Percentiles rank a stretch among this genome's conserved stretches.
Evolutionary conservation across 2,113 vertebrate species (phyloP).

Genomic region (Oryzias woworae): DNA sequence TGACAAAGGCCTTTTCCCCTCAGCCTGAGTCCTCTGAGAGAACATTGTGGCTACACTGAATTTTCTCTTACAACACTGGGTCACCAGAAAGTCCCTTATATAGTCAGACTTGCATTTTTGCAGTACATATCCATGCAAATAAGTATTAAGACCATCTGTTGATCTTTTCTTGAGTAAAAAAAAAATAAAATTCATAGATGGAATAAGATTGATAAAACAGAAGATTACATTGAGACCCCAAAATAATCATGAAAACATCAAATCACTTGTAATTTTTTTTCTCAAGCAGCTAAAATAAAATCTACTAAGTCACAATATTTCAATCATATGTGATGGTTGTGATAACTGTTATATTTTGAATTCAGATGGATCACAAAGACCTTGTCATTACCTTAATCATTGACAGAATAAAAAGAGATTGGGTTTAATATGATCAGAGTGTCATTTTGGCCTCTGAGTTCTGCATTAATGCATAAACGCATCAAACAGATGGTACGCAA

Average conservation of each 20-base stretch:
- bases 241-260: constrained; percentile 5
- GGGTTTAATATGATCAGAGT: constrained; percentile 8
- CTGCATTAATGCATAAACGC: not conserved
- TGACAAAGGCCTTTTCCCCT: constrained; percentile 8
- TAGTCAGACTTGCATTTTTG: constrained; percentile 16
- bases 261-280: not conserved
- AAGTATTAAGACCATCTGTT: constrained; percentile 7
- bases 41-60: constrained; percentile 3
- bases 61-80: constrained; percentile 12
- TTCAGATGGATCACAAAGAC: constrained; percentile 2
- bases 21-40: not conserved
- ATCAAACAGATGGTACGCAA: not conserved
- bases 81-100: constrained; percentile 17
- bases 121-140: constrained; percentile 46
- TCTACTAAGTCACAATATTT: constrained; percentile 12
- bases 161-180: not conserved
- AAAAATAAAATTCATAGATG: not conserved
- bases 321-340: not conserved
- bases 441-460: not conserved
- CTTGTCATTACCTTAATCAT: constrained; percentile 6
- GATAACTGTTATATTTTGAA: constrained; percentile 7
- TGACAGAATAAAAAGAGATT: not conserved
- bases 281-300: not conserved
- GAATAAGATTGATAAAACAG: not conserved
- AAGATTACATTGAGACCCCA: not conserved